Evolutionary conservation across 2,888 invertebrate species (phyloP).

Genomic region (Eueremaeus valkanovi): DNA sequence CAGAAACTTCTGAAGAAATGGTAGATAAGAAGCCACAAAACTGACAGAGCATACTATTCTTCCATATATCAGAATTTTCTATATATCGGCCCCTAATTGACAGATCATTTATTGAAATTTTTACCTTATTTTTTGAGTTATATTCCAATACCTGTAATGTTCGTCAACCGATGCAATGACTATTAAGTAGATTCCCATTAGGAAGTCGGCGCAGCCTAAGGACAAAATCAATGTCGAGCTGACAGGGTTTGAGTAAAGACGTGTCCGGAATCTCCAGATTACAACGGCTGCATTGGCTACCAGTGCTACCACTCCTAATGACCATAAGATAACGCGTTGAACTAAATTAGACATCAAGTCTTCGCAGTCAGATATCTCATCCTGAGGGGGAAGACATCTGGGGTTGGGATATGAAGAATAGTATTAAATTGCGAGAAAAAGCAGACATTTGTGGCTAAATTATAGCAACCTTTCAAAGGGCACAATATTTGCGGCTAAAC

Average conservation of each 20-base stretch:
- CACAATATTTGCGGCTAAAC: conserved; percentile 46
- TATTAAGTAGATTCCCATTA: conserved; percentile 51
- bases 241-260: conserved; percentile 48
- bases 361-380: conserved; percentile 50
- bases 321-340: conserved; percentile 49
- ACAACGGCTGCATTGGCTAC: conserved; percentile 49
- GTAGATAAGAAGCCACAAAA: conserved; percentile 49
- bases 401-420: conserved; percentile 41
- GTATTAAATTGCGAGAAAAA: conserved; percentile 38
- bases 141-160: conserved; percentile 45
- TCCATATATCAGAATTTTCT: conserved; percentile 49
- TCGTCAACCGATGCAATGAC: conserved; percentile 50
- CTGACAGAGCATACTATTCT: conserved; percentile 47
- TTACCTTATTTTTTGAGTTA: too few species aligned
- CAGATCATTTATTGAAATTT: not conserved
- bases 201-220: conserved; percentile 49
- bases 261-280: conserved; percentile 49
- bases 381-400: conserved; percentile 48
- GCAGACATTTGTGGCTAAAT: conserved; percentile 16
- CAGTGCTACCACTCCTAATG: conserved; percentile 48
- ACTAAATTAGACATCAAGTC: conserved; percentile 49
- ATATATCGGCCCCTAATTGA: conserved; percentile 48
- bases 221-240: conserved; percentile 51
- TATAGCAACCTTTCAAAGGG: conserved; percentile 29
- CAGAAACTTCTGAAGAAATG: conserved; percentile 54